Conservation (phyloP, 2,888 invertebrate species). For the Agrotis exclamationis region DNA sequence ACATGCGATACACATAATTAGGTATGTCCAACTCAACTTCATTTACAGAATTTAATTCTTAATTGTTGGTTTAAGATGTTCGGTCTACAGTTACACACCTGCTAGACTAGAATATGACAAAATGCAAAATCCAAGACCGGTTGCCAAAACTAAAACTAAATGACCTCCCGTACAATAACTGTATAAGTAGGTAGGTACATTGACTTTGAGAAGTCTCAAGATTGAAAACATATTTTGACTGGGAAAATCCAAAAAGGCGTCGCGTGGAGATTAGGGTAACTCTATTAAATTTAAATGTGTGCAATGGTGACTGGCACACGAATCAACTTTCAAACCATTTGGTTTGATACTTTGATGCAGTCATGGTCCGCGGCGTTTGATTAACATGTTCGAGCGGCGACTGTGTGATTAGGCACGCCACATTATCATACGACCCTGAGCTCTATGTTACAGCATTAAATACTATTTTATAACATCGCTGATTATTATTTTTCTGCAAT, state of each 20-base stretch:
- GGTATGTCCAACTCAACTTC: background rate
- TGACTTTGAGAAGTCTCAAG: background rate
- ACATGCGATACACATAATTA: background rate
- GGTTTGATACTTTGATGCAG: conserved; percentile 50
- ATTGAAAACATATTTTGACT: conserved; percentile 10
- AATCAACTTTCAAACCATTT: conserved; percentile 48
- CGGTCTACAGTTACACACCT: background rate
- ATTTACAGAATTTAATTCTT: background rate
- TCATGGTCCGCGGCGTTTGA: conserved; percentile 58
- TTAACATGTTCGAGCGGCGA: conserved; percentile 52
- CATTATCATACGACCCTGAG: conserved; percentile 64
- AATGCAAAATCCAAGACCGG: conserved; percentile 12
- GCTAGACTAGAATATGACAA: conserved; percentile 22
- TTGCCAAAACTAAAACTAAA: conserved; percentile 43
- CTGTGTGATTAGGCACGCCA: conserved; percentile 52
- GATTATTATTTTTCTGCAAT: conserved; percentile 36
- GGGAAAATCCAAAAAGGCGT: background rate
- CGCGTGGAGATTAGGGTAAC: background rate
- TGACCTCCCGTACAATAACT: conserved; percentile 14
- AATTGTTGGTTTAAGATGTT: background rate
- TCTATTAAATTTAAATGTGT: conserved; percentile 16
- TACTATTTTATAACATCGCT: conserved; percentile 31
- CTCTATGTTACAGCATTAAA: conserved; percentile 38
- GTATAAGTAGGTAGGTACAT: background rate
- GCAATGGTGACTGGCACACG: conserved; percentile 21